Percentiles rank a stretch among this genome's conserved stretches.
Evolutionary conservation across 1,140 invertebrate species (phyloP).

Genomic region (Conus ventricosus): DNA sequence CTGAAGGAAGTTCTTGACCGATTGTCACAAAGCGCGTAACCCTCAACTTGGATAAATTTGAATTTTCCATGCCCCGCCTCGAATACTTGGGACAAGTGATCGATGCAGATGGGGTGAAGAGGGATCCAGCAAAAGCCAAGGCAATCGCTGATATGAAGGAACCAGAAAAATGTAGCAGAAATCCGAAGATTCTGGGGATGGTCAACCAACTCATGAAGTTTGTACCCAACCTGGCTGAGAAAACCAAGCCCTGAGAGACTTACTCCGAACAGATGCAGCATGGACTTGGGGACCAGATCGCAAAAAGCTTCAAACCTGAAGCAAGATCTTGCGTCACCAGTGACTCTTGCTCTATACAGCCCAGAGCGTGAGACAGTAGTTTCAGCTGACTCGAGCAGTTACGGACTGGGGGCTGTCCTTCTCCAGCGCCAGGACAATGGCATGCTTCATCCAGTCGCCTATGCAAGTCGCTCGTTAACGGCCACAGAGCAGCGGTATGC

Average conservation of each 20-base stretch:
- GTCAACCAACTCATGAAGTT: slow-evolving; percentile 39
- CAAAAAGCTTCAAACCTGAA: slow-evolving; percentile 41
- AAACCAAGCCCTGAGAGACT: slow-evolving; percentile 37
- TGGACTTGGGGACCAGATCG: slow-evolving; percentile 37
- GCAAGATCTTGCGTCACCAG: no score
- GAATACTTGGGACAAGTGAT: slow-evolving; percentile 42
- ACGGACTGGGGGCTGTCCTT: no score
- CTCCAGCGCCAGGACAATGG: no score
- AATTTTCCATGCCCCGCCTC: slow-evolving; percentile 48
- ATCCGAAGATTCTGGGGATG: slow-evolving; percentile 32
- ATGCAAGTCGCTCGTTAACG: slow-evolving; percentile 37
- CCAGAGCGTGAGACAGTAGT: no score
- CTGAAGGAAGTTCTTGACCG: slow-evolving; percentile 52
- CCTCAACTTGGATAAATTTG: slow-evolving; percentile 70
- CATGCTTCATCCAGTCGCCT: no score
- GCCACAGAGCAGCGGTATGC: no score
- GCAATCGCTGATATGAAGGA: slow-evolving; percentile 51
- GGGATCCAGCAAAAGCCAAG: slow-evolving; percentile 66
- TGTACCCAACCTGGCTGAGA: slow-evolving; percentile 31
- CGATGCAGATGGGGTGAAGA: slow-evolving; percentile 38
- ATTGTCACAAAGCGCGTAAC: slow-evolving; percentile 54
- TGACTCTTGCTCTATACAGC: no score
- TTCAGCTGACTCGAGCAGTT: no score
- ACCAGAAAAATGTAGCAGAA: slow-evolving; percentile 53
- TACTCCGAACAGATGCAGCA: slow-evolving; percentile 35